Base-by-base conservation (phyloP, 2,113 vertebrate species). In the Dipodomys stephensi region DNA sequence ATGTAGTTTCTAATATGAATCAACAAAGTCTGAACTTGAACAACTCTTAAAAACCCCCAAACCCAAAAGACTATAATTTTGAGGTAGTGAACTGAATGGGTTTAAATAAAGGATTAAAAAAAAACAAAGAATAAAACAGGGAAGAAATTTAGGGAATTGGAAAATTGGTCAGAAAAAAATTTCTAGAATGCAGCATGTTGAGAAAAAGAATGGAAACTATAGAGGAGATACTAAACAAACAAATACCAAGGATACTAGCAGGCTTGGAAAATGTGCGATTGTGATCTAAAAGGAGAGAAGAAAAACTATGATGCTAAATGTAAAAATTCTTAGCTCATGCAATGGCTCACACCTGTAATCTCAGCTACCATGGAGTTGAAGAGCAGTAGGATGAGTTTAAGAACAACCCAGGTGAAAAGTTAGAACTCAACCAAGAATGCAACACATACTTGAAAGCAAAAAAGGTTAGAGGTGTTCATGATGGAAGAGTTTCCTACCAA, bases 111-210 rank as follows among this genome's bases (percentile, higher is more conserved):
- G 44, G 12, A 76, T 91, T 85, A 82, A 72, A 4, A 67, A 4
- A 67, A 15, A 10, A 76, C 22, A 85, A 71, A 91, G 83, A 85
- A 93, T 23, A 77, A 93, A 84, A 88, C 7, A 80, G 16, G 79
- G 9, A 12, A 65, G 85, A 71, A 76, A 82, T 32, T 90, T 74
- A 74, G 32, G n/a, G 13, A 90, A 87, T 6, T 22, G 8, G 69
- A 81, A 39, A 32, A 57, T 35, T 85, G 32, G 10, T 81, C 22
- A 84, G 35, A 86, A 77, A 35, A 78, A 35, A 16, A 57, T 57
- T 57, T 35, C 8, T 60, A 90, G 60, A 80, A 76, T 83, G n/a
- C 79, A 32, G 67, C 3, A 53, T 19, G 16, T 35, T 69, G 35
- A 46, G 35, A 35, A 57, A 88, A 92, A 78, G 35, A 13, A 53